Evolutionary conservation across 2,888 invertebrate species (phyloP), one percentile per base, ranked within the genome.

Genomic region (Antitype chi): DNA sequence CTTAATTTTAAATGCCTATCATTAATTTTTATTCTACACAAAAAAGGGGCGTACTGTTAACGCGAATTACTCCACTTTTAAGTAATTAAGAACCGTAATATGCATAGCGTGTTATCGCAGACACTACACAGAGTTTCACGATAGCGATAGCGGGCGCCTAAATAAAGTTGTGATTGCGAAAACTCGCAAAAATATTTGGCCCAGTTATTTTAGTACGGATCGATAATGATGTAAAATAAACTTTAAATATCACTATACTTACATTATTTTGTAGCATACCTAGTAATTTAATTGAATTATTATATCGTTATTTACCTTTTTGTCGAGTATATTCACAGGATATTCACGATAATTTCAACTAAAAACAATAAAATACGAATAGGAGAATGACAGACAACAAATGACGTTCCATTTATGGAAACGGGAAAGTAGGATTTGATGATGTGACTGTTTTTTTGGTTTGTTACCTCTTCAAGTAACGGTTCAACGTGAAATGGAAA

Each of bases 371-470:
- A 76, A 80, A 66, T 83, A 66, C 47, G 49, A 85, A 43, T 55
- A 38, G 1, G 13, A 53, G 49, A 68, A 60, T 85, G 84, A 87
- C 88, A 84, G 76, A 81, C 74, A 72, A 85, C 83, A 81, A 77
- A 78, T 74, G 62, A 85, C 88, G 87, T 88, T 87, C 87, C 87
- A 82, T 82, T 88, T 86, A 73, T n/a, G 69, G 76, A 63, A 76
- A 68, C 20, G 66, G 47, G 59, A 70, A 63, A 66, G 43, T 69
- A 64, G 60, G 66, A 43, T 74, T 77, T 78, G 86, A 77, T 88
- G 85, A 88, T 85, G 88, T 82, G 87, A 88, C 88, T 78, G 52
- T 55, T 80, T 87, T 82, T 75, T 76, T 63, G 11, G 53, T 15
- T 49, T 25, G 53, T 8, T 53, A 59, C 25, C 11, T 70, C 78